Evolutionary conservation across 2,113 vertebrate species (phyloP).

Genomic region (Poicephalus meyeri): DNA sequence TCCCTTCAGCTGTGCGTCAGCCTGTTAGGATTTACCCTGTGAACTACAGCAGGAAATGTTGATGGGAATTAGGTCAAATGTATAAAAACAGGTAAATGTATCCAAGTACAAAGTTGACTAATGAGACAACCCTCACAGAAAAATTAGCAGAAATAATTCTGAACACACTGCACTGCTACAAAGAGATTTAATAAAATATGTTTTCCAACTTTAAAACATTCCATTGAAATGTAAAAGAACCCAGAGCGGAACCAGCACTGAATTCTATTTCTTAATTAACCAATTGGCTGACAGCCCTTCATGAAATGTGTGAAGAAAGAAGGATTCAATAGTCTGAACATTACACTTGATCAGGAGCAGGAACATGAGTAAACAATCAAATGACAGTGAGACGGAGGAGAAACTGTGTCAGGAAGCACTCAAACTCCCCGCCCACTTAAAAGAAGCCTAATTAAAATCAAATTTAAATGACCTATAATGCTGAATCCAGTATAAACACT

Average conservation of each 20-base stretch:
- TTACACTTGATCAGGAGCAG: neutral
- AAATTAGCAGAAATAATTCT: neutral
- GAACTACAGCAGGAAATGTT: constrained; percentile 42
- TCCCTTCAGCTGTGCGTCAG: neutral
- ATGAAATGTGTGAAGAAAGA: neutral
- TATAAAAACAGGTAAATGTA: constrained; percentile 36
- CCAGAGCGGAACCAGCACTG: neutral
- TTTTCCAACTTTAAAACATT: neutral
- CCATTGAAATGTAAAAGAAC: neutral
- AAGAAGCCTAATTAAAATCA: neutral
- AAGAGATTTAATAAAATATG: neutral
- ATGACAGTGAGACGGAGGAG: neutral
- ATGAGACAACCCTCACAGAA: constrained; percentile 12
- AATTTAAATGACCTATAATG: neutral
- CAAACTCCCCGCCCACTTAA: neutral
- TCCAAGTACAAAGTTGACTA: constrained; percentile 4
- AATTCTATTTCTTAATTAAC: neutral
- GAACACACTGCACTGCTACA: neutral
- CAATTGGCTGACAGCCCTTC: neutral
- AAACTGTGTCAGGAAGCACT: neutral
- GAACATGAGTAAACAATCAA: neutral
- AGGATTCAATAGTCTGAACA: neutral
- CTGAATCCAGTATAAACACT: neutral
- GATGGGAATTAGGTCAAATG: constrained; percentile 69
- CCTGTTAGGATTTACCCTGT: constrained; percentile 35